Percentiles rank a stretch among this genome's conserved stretches.
Conservation (phyloP, 2,113 vertebrate genomes). For the Seriola rivoliana region DNA sequence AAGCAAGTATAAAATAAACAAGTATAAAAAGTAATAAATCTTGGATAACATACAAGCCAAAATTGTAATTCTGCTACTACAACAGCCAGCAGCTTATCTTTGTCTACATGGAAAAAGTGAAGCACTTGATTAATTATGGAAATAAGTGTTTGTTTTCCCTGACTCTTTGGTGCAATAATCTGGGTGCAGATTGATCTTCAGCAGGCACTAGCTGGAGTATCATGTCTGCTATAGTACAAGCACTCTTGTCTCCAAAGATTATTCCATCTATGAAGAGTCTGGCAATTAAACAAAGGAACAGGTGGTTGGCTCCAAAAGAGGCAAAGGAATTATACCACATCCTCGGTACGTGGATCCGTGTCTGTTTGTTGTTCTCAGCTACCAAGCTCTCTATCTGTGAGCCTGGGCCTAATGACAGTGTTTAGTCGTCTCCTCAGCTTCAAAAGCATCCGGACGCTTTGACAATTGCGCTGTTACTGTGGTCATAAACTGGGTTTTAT, state of each 20-base stretch:
- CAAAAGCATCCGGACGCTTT: constrained; percentile 41
- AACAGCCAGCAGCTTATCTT: constrained; percentile 54
- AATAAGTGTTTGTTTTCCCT: constrained; percentile 70
- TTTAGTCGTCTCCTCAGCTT: constrained; percentile 50
- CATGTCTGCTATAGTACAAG: constrained; percentile 63
- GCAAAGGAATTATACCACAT: constrained; percentile 67
- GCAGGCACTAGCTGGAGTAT: constrained; percentile 66
- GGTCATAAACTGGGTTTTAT: constrained; percentile 26
- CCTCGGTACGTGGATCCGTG: constrained; percentile 50
- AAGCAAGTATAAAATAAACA: background rate
- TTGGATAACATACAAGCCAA: background rate
- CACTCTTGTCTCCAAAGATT: constrained; percentile 70
- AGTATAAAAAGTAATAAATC: constrained; percentile 10
- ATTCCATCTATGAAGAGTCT: constrained; percentile 75
- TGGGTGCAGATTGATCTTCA: constrained; percentile 67
- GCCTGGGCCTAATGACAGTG: constrained; percentile 53
- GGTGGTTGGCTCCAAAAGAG: constrained; percentile 76
- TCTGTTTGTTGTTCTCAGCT: constrained; percentile 66
- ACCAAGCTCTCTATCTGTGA: constrained; percentile 41
- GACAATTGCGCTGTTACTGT: constrained; percentile 19
- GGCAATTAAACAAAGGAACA: constrained; percentile 79
- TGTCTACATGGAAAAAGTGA: constrained; percentile 52
- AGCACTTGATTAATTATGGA: constrained; percentile 74
- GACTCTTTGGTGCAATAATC: constrained; percentile 66
- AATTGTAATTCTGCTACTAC: constrained; percentile 44